phyloP scores from a whole-genome alignment of 2,797 vertebrate species.

The Acrocephalus scirpaceus region DNA sequence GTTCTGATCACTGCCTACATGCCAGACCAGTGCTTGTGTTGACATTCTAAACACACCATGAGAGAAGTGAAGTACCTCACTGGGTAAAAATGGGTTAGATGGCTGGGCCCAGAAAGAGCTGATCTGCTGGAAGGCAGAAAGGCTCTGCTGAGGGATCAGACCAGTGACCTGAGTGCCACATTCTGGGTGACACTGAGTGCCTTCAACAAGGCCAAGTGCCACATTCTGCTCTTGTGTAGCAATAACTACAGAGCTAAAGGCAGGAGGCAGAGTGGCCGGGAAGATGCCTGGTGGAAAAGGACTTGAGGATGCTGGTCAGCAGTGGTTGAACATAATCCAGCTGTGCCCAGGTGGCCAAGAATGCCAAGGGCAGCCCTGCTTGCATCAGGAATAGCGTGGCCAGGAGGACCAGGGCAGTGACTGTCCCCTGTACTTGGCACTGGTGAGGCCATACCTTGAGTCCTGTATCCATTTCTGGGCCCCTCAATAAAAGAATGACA shows the following conservation, averaged over 20 bases:
- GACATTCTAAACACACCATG: not conserved
- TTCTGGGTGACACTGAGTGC: not conserved
- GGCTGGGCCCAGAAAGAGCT: fast-evolving
- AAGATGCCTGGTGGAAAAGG: not conserved
- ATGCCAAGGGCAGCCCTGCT: not conserved
- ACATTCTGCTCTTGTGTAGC: not conserved
- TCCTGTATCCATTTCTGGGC: not conserved
- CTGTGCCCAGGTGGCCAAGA: not conserved
- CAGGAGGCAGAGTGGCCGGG: fast-evolving
- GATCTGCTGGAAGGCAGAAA: not conserved
- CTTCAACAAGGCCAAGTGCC: not conserved
- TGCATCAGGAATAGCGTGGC: not conserved
- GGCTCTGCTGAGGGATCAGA: not conserved
- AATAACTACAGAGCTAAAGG: fast-evolving
- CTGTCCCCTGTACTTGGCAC: fast-evolving
- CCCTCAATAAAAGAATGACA: not conserved
- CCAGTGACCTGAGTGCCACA: fast-evolving
- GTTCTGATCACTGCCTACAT: not conserved
- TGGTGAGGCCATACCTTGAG: fast-evolving
- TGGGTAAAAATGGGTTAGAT: not conserved
- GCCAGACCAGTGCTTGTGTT: not conserved
- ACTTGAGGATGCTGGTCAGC: not conserved
- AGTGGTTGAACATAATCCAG: not conserved
- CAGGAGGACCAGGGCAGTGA: not conserved
- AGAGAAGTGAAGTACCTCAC: not conserved